Evolutionary conservation across 2,888 invertebrate genomes (phyloP), one percentile per base, ranked within the genome.

Genomic region (Tuberolachnus salignus): DNA sequence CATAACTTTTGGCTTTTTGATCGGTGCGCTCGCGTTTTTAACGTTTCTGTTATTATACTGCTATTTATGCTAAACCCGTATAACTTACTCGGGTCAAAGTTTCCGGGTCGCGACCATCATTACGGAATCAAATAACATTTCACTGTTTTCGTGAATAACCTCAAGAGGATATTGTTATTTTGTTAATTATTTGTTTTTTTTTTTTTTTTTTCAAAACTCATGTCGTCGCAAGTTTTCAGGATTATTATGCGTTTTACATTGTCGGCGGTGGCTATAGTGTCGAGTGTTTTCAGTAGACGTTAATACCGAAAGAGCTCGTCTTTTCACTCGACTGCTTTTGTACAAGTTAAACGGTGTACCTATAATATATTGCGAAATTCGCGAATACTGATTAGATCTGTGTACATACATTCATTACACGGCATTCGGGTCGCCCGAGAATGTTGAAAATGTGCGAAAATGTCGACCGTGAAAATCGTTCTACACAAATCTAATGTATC

Each of bases 41-140:
- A 64, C 19, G 46, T 46, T 46, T 64, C 46, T 23, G 14, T 46
- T 21, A 13, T 21, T 9, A 34, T 34, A 34, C 3, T 34, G 6
- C 3, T 34, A 34, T 4, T n/a, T 34, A 34, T 34, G 19, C 14
- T 9, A 59, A 26, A 26, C 14, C 6, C 55, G 13, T 44, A 70
- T 44, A 57, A 57, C 21, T 70, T 57, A 6, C 11, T 11, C 64
- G 11, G 14, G 10, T 21, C 14, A 55, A 51, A 21, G 42, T 70
- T 21, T 70, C 42, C 23, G 1, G 53, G 2, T 10, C 16, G 55
- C 44, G 16, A 57, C 57, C 6, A 57, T 34, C 34, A 67, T 23
- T 59, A 64, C 16, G 16, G n/a, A 70, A 23, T 57, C 57, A 3
- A 57, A 55, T 70, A n/a, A 70, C 55, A 70, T 57, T 14, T 70